These are phyloP conservation scores for Eriosoma lanigerum DNA, from an alignment of 1,140 invertebrate species.

Conservation along the genomic window DNA sequence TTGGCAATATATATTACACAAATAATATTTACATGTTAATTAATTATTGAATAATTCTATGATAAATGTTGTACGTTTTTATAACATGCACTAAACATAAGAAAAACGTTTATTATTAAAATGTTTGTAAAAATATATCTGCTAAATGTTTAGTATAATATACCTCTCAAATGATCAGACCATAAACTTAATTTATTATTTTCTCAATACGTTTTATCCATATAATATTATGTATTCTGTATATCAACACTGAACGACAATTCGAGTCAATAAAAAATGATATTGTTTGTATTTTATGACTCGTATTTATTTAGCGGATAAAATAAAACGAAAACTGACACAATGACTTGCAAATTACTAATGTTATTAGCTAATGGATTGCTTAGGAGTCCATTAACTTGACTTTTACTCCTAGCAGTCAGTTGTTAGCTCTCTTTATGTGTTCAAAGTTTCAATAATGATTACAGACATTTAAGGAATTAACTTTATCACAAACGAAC, in stretches of 20 bases:
- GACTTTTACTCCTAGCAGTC: constrained; percentile 2
- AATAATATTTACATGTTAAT: too few relatives aligned
- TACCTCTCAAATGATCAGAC: too few relatives aligned
- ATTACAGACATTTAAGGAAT: constrained; percentile 31
- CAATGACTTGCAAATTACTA: constrained; percentile 41
- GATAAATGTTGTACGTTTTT: too few relatives aligned
- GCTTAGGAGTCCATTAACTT: constrained; percentile 31
- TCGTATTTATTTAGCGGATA: constrained; percentile 10
- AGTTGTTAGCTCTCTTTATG: neutral
- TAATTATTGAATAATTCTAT: too few relatives aligned
- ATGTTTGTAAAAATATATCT: too few relatives aligned
- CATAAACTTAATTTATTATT: too few relatives aligned
- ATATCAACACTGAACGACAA: neutral
- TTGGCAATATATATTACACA: too few relatives aligned
- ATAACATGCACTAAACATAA: too few relatives aligned
- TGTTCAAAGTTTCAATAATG: constrained; percentile 21
- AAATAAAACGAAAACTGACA: constrained; percentile 1
- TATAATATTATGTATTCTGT: too few relatives aligned
- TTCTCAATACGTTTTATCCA: too few relatives aligned
- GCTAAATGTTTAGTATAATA: too few relatives aligned
- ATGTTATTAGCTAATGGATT: constrained; percentile 47
- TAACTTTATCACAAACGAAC: neutral
- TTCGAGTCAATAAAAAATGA: constrained; percentile 13
- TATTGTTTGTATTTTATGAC: constrained; percentile 32
- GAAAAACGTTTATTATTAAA: too few relatives aligned